These are phyloP conservation scores for Sminthurinus aureus DNA, from an alignment of 2,888 invertebrate species.

Conservation along the genomic window DNA sequence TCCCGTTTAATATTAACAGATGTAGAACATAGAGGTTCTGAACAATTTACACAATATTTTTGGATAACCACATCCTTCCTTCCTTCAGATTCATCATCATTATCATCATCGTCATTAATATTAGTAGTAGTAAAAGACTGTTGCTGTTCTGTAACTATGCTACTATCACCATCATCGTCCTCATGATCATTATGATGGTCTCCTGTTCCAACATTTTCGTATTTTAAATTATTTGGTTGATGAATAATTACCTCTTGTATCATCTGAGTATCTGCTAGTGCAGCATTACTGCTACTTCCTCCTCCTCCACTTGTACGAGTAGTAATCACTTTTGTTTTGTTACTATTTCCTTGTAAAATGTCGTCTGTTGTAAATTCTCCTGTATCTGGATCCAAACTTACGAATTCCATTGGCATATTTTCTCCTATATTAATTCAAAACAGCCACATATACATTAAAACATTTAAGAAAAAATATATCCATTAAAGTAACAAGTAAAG, in stretches of 20 bases:
- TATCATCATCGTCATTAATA: neutral
- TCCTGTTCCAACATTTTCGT: neutral
- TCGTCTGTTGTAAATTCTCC: neutral
- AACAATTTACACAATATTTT: neutral
- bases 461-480: no score
- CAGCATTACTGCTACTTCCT: neutral
- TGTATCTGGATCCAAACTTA: neutral
- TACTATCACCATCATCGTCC: no score
- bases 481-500: no score
- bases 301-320: neutral
- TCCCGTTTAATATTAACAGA: neutral
- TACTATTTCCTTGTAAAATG: neutral
- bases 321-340: neutral
- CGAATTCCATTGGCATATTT: neutral
- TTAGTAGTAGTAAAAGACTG: no score
- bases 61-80: neutral
- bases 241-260: neutral
- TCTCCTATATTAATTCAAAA: neutral
- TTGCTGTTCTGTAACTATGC: neutral
- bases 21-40: neutral
- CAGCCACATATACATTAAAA: neutral
- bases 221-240: neutral
- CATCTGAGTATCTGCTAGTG: no score
- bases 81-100: neutral
- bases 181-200: neutral